Base-by-base conservation (phyloP, 1,140 invertebrate genomes). In the Papilio polyxenes region DNA sequence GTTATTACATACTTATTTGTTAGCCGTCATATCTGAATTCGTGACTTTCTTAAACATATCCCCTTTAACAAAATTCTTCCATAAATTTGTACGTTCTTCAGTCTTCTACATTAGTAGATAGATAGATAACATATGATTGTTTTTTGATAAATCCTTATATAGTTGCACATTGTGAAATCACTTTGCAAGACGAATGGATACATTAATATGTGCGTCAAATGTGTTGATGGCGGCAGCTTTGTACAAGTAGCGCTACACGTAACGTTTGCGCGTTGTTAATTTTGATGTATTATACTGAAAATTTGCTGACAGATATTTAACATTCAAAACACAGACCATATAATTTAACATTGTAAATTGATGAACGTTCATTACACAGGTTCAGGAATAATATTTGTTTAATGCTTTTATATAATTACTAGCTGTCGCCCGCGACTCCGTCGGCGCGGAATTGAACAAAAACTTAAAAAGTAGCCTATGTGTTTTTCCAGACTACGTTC, bases 301-400 rank as follows among this genome's bases (percentile, higher is more conserved):
- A 37, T 72, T 37, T 72, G 65, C 65, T 72, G 65, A 72, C 13
- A 15, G 40, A 72, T 72, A 40, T 72, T 72, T 72, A 31, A 40
- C 6, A 72, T 37, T 37, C 23, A 65, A 65, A 65, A 31, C 23
- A 65, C 62, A 65, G 0, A 72, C 13, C 65, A 37, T 40, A 65
- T 31, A 11, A 65, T 72, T 40, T 6, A 40, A 37, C 53, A 17
- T 17, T 17, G 17, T 17, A 62, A 62, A 1, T 3, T 59, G 0
- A 11, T 59, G 56, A 13, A 15, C 51, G 5, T 15, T 53, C 7
- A 53, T 15, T n/a, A 59, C 56, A 65, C 6, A 65, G 23, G 7
- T 37, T 31, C 23, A 65, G 10, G 20, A 20, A 59, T n/a, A 8
- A 65, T 31, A 13, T 51, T 4, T 44, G 7, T 44, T 6, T 44